Conservation (phyloP, 2,113 vertebrate species). For the Rafetus swinhoei region DNA sequence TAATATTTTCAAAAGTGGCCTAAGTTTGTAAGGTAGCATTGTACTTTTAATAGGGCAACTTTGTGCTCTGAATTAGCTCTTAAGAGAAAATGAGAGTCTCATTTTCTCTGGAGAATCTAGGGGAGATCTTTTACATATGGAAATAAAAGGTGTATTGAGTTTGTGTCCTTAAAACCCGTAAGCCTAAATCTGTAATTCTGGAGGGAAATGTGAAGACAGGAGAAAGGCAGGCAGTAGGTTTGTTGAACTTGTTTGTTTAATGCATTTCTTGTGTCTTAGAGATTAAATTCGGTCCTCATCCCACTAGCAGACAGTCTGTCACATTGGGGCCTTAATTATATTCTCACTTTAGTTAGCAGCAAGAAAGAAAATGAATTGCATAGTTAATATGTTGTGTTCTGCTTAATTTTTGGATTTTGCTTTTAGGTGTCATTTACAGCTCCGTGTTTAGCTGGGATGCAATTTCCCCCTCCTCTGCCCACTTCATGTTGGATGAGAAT, state of each 20-base stretch:
- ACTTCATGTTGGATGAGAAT: background rate
- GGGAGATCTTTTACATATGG: background rate
- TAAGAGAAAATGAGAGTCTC: slow-evolving; percentile 10
- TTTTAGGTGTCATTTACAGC: background rate
- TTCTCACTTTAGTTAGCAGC: background rate
- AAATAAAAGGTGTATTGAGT: background rate
- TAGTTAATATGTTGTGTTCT: background rate
- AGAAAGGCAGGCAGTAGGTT: fast-evolving
- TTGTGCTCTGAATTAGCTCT: background rate
- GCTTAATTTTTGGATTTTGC: background rate
- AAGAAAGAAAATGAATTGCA: background rate
- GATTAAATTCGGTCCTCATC: background rate
- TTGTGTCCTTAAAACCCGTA: background rate
- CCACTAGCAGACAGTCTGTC: fast-evolving
- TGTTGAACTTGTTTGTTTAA: slow-evolving; percentile 11
- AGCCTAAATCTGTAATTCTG: background rate
- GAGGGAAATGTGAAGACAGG: background rate
- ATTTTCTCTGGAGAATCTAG: background rate
- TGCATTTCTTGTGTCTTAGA: background rate
- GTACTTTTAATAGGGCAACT: background rate
- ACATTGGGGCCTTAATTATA: background rate
- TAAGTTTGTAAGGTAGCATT: slow-evolving; percentile 28
- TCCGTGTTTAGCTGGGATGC: background rate
- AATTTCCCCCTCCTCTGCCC: background rate
- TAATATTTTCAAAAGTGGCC: background rate